Conservation (phyloP, 2,113 vertebrate species). For the Tauraco erythrolophus region DNA sequence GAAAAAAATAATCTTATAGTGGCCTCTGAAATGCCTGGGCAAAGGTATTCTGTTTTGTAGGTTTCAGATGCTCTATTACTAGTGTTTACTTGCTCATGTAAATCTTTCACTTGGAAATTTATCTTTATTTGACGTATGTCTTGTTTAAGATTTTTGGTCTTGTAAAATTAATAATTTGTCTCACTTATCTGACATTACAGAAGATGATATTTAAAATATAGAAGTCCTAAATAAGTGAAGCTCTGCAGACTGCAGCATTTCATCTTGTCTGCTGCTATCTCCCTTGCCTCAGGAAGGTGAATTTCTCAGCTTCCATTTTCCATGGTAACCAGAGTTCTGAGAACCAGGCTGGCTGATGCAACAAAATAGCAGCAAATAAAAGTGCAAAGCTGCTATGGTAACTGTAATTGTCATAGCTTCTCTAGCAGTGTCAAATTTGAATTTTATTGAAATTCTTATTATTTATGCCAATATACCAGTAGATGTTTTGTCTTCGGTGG, state of each 20-base stretch:
- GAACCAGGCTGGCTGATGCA: slow-evolving; percentile 1
- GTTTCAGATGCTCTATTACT: not conserved
- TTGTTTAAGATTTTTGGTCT: not conserved
- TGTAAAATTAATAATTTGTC: not conserved
- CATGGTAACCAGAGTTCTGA: not conserved
- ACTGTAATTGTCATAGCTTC: not conserved
- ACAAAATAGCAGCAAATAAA: slow-evolving; percentile 8
- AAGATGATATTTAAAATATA: not conserved
- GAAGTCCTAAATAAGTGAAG: not conserved
- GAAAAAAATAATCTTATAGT: not conserved
- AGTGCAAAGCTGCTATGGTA: slow-evolving; percentile 40
- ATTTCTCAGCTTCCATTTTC: not conserved
- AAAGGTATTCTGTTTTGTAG: not conserved
- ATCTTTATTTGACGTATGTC: not conserved
- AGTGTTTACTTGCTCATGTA: not conserved
- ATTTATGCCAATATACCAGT: not conserved
- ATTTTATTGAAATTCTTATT: not conserved
- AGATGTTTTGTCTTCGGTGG: not conserved
- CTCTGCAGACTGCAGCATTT: not conserved
- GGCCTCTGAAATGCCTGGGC: not conserved
- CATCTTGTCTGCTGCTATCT: not conserved
- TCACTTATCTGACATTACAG: not conserved
- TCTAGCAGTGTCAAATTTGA: not conserved
- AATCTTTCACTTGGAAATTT: not conserved
- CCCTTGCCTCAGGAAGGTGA: not conserved